phyloP scores from a whole-genome alignment of 1,140 invertebrate genomes.

The Macrobrachium nipponense region DNA sequence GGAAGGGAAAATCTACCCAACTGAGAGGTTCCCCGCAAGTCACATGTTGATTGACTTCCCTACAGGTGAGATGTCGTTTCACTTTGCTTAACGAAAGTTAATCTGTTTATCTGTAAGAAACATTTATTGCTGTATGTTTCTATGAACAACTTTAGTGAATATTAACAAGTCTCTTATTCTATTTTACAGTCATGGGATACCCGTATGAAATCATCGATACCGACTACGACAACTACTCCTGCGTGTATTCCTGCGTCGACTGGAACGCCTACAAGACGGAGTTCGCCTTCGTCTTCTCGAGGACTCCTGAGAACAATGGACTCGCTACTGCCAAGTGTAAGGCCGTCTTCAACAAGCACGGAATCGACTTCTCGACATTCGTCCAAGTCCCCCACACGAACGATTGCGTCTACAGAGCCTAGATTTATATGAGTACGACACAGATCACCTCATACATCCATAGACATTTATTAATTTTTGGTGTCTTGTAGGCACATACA shows the following conservation, averaged over 20 bases:
- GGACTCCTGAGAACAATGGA: slow-evolving; percentile 8
- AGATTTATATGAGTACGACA: neutral
- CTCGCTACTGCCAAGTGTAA: slow-evolving; percentile 4
- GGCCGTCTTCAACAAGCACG: slow-evolving; percentile 17
- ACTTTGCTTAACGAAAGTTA: neutral
- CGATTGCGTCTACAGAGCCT: slow-evolving; percentile 25
- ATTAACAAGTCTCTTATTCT: neutral
- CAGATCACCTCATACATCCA: too few relatives aligned
- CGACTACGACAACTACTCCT: slow-evolving; percentile 30
- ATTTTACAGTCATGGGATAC: neutral
- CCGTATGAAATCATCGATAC: slow-evolving; percentile 19
- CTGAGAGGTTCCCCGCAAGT: slow-evolving; percentile 24
- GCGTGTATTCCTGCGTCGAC: slow-evolving; percentile 19
- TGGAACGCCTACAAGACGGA: slow-evolving; percentile 9
- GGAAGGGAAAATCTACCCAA: slow-evolving; percentile 27
- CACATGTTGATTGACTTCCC: slow-evolving; percentile 38
- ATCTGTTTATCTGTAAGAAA: too few relatives aligned
- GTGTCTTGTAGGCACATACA: too few relatives aligned
- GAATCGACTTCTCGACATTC: slow-evolving; percentile 27
- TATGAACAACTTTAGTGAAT: neutral
- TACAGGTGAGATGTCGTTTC: neutral
- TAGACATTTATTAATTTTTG: too few relatives aligned
- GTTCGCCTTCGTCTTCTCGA: slow-evolving; percentile 33
- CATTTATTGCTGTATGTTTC: too few relatives aligned
- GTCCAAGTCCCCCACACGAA: slow-evolving; percentile 1